phyloP scores from a whole-genome alignment of 2,888 invertebrate species.

The Drosophila eohydei region DNA sequence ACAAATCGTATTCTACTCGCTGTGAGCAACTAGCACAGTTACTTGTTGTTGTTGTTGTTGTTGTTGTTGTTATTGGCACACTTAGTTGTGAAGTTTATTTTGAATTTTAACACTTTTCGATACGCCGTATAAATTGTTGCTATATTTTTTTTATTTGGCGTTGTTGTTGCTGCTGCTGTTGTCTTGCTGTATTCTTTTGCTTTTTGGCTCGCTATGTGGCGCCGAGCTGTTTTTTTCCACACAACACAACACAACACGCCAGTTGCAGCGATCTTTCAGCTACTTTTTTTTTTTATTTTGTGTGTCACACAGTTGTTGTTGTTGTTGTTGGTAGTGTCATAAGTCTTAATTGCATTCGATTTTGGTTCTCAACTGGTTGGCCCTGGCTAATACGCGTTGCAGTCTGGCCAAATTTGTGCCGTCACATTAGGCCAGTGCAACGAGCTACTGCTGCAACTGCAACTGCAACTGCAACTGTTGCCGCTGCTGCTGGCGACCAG shows the following conservation, averaged over 20 bases:
- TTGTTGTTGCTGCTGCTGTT: constrained; percentile 39
- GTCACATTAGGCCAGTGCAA: constrained; percentile 54
- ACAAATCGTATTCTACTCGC: constrained; percentile 3
- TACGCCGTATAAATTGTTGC: constrained; percentile 50
- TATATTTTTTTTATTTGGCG: constrained; percentile 39
- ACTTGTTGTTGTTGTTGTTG: constrained; percentile 32
- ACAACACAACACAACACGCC: constrained; percentile 33
- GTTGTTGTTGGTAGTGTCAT: constrained; percentile 59
- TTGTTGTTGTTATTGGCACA: constrained; percentile 66
- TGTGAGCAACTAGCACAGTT: constrained; percentile 35
- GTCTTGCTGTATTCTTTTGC: constrained; percentile 31
- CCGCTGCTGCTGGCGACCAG: constrained; percentile 36
- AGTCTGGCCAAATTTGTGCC: constrained; percentile 66
- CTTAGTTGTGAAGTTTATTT: constrained; percentile 79
- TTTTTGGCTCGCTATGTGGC: constrained; percentile 53
- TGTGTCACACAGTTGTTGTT: constrained; percentile 46
- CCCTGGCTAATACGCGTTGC: constrained; percentile 68
- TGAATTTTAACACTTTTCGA: constrained; percentile 76
- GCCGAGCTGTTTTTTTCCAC: constrained; percentile 74
- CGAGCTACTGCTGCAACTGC: constrained; percentile 24
- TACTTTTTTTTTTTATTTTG: constrained; percentile 22
- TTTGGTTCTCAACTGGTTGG: constrained; percentile 72
- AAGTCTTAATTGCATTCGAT: constrained; percentile 73
- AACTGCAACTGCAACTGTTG: constrained; percentile 6
- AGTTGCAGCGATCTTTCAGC: constrained; percentile 57